A percentile compares a stretch with the other conserved stretches of the same genome.
These are phyloP conservation scores for Matsumyia berberina DNA, from an alignment of 2,888 invertebrate genomes.

Conservation along the genomic window DNA sequence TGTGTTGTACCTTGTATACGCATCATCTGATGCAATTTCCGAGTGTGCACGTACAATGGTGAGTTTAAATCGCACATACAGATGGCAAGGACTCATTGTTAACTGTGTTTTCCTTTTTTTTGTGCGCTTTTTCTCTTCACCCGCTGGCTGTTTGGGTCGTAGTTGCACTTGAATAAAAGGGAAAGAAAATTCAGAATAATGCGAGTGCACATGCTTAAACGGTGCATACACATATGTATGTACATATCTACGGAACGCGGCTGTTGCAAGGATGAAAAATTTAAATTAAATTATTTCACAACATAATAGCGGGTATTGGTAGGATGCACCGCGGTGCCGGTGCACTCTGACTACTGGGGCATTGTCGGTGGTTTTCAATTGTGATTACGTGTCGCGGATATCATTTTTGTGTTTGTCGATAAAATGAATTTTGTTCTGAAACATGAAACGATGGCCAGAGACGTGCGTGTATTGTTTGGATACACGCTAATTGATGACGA, in stretches of 20 bases:
- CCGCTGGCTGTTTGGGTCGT: not conserved
- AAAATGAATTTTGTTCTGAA: too few species aligned
- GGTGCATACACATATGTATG: too few species aligned
- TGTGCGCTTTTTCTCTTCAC: conserved; percentile 1
- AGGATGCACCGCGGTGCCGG: not conserved
- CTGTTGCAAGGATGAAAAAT: conserved; percentile 10
- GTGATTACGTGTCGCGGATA: not conserved
- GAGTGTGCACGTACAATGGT: not conserved
- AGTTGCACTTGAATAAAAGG: not conserved
- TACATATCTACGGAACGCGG: not conserved
- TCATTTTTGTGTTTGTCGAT: not conserved
- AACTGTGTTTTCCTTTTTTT: not conserved
- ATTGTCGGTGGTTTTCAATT: not conserved
- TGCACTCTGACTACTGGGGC: not conserved
- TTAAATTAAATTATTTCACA: conserved; percentile 35
- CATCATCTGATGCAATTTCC: conserved; percentile 42
- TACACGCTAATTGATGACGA: not conserved
- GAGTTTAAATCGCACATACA: not conserved
- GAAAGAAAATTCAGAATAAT: conserved; percentile 6
- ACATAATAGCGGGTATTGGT: not conserved
- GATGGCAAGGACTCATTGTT: not conserved
- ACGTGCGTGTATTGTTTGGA: not conserved
- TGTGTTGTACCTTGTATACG: conserved; percentile 30
- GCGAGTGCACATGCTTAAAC: conserved; percentile 12
- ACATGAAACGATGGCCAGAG: too few species aligned